phyloP scores from a whole-genome alignment of 64 coral and sea anemone genomes.

The Actinia equina region DNA sequence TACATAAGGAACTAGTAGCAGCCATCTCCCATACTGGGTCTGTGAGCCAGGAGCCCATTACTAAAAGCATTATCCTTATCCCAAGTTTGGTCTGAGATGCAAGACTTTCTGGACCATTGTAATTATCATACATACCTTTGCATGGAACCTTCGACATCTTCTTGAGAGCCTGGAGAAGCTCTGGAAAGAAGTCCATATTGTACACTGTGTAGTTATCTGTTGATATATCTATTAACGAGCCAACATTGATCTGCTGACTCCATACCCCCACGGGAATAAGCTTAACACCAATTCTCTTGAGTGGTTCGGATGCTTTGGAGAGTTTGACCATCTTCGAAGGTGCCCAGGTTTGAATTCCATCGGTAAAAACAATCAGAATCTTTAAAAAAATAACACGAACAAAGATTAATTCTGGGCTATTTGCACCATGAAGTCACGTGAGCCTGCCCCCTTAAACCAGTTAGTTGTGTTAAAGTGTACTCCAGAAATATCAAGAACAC shows the following conservation, averaged over 20 bases:
- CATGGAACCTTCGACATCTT: slow-evolving; percentile 67
- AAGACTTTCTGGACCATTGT: neutral
- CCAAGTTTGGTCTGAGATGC: neutral
- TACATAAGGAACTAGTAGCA: too few relatives aligned
- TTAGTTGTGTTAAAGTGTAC: too few relatives aligned
- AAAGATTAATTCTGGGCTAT: neutral
- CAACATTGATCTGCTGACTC: slow-evolving; percentile 48
- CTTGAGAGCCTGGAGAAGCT: slow-evolving; percentile 52
- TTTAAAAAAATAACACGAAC: neutral
- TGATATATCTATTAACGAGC: slow-evolving; percentile 55
- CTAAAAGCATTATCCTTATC: neutral
- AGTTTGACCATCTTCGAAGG: slow-evolving; percentile 51
- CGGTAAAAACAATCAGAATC: slow-evolving; percentile 71
- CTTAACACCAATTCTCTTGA: slow-evolving; percentile 59
- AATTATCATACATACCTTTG: slow-evolving; percentile 4
- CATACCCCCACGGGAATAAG: slow-evolving; percentile 64
- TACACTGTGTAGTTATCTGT: slow-evolving; percentile 44
- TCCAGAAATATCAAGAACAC: too few relatives aligned
- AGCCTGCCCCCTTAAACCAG: too few relatives aligned
- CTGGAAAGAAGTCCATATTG: slow-evolving; percentile 61
- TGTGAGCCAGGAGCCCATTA: neutral
- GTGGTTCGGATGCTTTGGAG: slow-evolving; percentile 34
- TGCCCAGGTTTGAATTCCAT: slow-evolving; percentile 69
- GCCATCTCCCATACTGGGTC: too few relatives aligned
- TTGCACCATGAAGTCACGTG: too few relatives aligned